Conservation (phyloP, 2,888 invertebrate genomes). For the Trichogramma evanescens region DNA sequence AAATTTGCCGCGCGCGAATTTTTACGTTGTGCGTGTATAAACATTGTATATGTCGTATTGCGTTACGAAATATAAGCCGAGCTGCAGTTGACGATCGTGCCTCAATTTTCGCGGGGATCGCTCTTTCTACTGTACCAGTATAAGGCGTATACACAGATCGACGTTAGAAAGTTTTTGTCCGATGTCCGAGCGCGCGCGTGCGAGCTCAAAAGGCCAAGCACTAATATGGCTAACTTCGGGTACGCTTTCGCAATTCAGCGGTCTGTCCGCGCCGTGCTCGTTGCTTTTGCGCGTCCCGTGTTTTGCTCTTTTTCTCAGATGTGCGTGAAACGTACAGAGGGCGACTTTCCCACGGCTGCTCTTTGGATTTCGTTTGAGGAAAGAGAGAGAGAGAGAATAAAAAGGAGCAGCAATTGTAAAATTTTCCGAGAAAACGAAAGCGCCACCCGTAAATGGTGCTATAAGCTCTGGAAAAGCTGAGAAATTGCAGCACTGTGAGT, state of each 20-base stretch:
- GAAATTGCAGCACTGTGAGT: too few species aligned
- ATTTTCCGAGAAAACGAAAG: slow-evolving; percentile 4
- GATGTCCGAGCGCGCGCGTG: background rate
- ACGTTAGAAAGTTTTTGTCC: slow-evolving; percentile 21
- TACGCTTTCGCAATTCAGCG: slow-evolving; percentile 10
- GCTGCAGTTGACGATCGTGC: too few species aligned
- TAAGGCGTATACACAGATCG: too few species aligned
- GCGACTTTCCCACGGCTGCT: too few species aligned
- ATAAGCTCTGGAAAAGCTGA: too few species aligned
- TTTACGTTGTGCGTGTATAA: background rate
- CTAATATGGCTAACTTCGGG: slow-evolving; percentile 10
- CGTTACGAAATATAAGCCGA: too few species aligned
- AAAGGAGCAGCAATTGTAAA: background rate
- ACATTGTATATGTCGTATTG: background rate
- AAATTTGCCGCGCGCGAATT: slow-evolving; percentile 6
- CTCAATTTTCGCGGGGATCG: too few species aligned
- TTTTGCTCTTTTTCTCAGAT: too few species aligned
- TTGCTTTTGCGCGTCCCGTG: too few species aligned
- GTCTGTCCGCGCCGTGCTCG: too few species aligned
- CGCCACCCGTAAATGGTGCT: background rate
- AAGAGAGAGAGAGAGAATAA: background rate
- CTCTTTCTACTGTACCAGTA: too few species aligned
- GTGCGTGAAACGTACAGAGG: too few species aligned
- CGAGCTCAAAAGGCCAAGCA: background rate
- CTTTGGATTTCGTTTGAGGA: background rate